A percentile compares a stretch with the other conserved stretches of the same genome.
phyloP scores from a whole-genome alignment of 2,113 vertebrate species.

The Myotis davidii region DNA sequence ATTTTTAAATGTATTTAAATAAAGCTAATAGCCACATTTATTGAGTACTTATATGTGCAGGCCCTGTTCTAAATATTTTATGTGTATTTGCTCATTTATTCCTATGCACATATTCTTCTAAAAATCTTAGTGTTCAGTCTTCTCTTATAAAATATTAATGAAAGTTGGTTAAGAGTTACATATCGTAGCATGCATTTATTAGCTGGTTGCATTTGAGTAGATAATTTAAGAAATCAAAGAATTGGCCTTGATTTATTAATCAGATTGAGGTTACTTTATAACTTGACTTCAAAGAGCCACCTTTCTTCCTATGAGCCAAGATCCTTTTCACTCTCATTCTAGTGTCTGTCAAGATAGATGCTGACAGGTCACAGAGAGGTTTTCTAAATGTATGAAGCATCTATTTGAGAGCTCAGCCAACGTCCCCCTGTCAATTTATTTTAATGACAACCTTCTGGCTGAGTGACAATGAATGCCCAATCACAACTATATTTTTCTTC shows the following conservation, averaged over 20 bases:
- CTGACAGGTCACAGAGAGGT: background rate
- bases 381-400: background rate
- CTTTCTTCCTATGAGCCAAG: slow-evolving; percentile 23
- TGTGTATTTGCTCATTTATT: background rate
- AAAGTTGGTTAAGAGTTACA: background rate
- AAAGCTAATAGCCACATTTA: background rate
- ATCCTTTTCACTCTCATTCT: background rate
- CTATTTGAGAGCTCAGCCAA: background rate
- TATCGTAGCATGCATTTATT: background rate
- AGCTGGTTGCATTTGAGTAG: background rate
- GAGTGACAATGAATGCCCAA: background rate
- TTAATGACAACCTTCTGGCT: slow-evolving; percentile 37
- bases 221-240: background rate
- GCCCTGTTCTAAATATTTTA: background rate
- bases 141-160: background rate
- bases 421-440: background rate
- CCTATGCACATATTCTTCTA: background rate
- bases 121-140: background rate
- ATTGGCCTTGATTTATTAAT: background rate
- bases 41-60: background rate
- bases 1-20: background rate
- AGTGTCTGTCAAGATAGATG: slow-evolving; percentile 1
- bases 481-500: slow-evolving; percentile 25
- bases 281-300: slow-evolving; percentile 24
- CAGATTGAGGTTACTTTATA: background rate